phyloP scores from a whole-genome alignment of 2,888 invertebrate genomes.

The Dascillus cervinus region DNA sequence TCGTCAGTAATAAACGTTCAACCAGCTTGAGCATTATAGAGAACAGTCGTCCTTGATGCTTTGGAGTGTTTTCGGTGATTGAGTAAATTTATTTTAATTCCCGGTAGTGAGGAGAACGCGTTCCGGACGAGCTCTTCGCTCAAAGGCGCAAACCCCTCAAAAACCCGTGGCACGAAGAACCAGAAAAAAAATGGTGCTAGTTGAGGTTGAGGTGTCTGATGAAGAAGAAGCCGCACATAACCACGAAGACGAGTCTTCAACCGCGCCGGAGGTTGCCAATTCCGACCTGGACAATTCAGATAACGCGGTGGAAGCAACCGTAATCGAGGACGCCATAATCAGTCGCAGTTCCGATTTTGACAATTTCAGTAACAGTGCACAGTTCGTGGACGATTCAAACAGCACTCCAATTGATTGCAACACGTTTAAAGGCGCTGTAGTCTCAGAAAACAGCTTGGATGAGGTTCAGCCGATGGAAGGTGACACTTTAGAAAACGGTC shows the following conservation, averaged over 20 bases:
- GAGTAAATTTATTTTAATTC: not conserved
- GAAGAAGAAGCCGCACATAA: conserved; percentile 30
- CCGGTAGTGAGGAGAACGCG: conserved; percentile 44
- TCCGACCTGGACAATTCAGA: conserved; percentile 12
- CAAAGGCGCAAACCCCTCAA: conserved; percentile 27
- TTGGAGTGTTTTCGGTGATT: not conserved
- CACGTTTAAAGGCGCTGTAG: conserved; percentile 20
- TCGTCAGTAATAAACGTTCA: no score
- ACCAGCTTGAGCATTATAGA: no score
- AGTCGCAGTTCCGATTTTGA: conserved; percentile 10
- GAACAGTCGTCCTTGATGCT: not conserved
- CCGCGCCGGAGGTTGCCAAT: no score
- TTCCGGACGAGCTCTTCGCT: conserved; percentile 45
- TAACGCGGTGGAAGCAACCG: conserved; percentile 8
- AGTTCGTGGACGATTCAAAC: conserved; percentile 19
- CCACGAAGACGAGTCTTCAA: no score
- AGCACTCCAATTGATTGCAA: conserved; percentile 20
- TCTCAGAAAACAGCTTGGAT: conserved; percentile 7
- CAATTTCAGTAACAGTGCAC: conserved; percentile 11
- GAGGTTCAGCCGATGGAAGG: not conserved
- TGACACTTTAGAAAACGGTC: conserved; percentile 10
- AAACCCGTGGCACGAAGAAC: conserved; percentile 34
- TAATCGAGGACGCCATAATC: no score
- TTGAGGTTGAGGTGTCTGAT: conserved; percentile 45
- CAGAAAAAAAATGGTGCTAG: conserved; percentile 38